Evolutionary conservation across 2,113 vertebrate genomes (phyloP).

Genomic region (Anthoscopus minutus): DNA sequence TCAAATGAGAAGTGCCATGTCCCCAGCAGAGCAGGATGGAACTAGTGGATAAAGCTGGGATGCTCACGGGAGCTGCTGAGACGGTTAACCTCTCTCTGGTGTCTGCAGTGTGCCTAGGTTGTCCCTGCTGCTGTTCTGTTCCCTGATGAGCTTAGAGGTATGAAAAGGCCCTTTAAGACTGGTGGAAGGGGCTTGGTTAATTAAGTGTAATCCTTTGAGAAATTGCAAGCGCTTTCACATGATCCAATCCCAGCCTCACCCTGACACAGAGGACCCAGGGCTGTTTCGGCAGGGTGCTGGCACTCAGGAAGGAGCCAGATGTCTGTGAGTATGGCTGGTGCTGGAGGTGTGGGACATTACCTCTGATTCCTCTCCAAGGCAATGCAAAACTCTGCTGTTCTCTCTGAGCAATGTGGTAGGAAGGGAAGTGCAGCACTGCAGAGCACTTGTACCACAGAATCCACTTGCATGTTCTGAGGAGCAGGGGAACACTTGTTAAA

Average conservation of each 20-base stretch:
- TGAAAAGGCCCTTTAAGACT: conserved; percentile 62
- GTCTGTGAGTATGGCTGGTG: conserved; percentile 60
- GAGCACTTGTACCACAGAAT: neutral
- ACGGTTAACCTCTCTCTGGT: neutral
- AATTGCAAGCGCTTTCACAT: conserved; percentile 71
- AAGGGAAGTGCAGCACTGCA: neutral
- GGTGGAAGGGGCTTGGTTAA: conserved; percentile 53
- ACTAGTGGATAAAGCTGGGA: neutral
- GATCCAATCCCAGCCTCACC: conserved; percentile 18
- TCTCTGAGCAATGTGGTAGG: fast-evolving
- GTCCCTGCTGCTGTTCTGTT: neutral
- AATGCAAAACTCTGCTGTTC: neutral
- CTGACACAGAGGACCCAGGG: neutral
- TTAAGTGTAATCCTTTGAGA: conserved; percentile 68
- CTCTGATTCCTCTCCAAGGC: neutral
- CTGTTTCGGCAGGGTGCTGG: neutral
- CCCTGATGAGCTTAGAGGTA: conserved; percentile 28
- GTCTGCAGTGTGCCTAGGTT: neutral
- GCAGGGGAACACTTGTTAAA: fast-evolving
- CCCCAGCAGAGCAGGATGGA: neutral
- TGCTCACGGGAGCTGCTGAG: neutral
- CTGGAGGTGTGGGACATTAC: neutral
- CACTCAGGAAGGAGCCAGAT: conserved; percentile 12
- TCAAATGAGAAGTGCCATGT: fast-evolving
- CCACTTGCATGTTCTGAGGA: fast-evolving